Base-by-base conservation (phyloP, 2,113 vertebrate species). In the Motacilla alba region DNA sequence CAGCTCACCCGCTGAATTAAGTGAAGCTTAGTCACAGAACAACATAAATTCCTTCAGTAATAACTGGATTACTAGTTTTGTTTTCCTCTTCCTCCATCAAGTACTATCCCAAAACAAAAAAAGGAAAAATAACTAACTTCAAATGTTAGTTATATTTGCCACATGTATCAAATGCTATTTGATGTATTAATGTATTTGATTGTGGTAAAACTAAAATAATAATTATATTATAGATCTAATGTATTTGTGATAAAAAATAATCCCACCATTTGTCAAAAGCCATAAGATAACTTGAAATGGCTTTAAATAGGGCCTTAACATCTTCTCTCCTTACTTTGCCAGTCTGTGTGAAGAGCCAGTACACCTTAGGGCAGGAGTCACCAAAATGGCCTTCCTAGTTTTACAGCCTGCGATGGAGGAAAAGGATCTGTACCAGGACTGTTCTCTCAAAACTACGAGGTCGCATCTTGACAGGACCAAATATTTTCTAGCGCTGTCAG, bases 211-310 rank as follows among this genome's bases (percentile, higher is more conserved):
- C 4, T 73, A 77, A 87, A 75, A 37, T 53, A 63, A 26, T 23
- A 41, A 3, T 43, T 67, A 18, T 24, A 50, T 70, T 50, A 19
- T 11, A 60, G 11, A 14, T 78, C 17, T 37, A 21, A 46, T 33
- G 6, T 47, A 19, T 41, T 64, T 74, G 30, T 22, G 3, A 24
- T 19, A 37, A 20, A 53, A 77, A 84, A 91, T 30, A 84, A 20
- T 6, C 2, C 3, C 43, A 37, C 1, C 0, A 19, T n/a, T 60
- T 74, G 0, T 56, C 70, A 73, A 80, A 64, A 56, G 9, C 0
- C 12, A 10, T 49, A 26, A 47, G 1, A 11, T 27, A 11, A 59
- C 1, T 53, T 50, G 22, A 70, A 53, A 52, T 53, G 4, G 12
- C 14, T 87, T 77, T n/a, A 56, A 56, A 60, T 11, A 22, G 6